Base-by-base conservation (phyloP, 2,797 vertebrate genomes). In the Xenopus petersii region DNA sequence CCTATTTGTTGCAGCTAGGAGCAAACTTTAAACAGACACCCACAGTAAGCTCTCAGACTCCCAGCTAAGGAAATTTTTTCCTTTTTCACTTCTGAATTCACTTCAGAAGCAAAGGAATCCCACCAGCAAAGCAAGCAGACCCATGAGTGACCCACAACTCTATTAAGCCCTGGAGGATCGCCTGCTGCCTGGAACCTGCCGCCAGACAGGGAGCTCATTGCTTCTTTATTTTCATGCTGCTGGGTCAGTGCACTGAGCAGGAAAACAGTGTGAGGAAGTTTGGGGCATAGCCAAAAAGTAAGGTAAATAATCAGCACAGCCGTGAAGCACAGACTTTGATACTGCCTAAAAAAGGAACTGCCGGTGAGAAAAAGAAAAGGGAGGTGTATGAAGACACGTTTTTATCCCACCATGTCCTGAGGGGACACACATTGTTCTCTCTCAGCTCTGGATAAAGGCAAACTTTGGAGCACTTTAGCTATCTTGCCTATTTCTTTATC, bases 321-420 rank as follows among this genome's bases (percentile, higher is more conserved):
- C 58, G 42, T 70, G 67, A 51, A 79, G 77, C 61, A 47, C 71
- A 79, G 77, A 79, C 71, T 79, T 79, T 79, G 77, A 74, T 79
- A 79, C 71, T 79, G 77, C 71, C 77, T 79, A 79, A 74, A 79
- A 79, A 79, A 79, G 77, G 77, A 79, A 79, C 71, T 79, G 77
- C 71, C 77, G 77, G 77, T 79, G 77, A 74, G 71, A 56, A 51
- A 51, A 51, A 51, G 49, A 51, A 63, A 67, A 74, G 77, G 77
- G 71, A 74, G 71, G 77, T 79, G 72, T 74, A 79, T 65, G 36
- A 61, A 79, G 67, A 48, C 77, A 79, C 77, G 54, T 73, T 79
- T 73, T 74, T 70, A 70, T 73, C 62, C 65, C 54, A 66, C 71
- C 69, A 60, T 79, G 71, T 74, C 77, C 77, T 79, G 68, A 79